Evolutionary conservation across 2,888 invertebrate species (phyloP).

Genomic region (Agonopterix heracliana): DNA sequence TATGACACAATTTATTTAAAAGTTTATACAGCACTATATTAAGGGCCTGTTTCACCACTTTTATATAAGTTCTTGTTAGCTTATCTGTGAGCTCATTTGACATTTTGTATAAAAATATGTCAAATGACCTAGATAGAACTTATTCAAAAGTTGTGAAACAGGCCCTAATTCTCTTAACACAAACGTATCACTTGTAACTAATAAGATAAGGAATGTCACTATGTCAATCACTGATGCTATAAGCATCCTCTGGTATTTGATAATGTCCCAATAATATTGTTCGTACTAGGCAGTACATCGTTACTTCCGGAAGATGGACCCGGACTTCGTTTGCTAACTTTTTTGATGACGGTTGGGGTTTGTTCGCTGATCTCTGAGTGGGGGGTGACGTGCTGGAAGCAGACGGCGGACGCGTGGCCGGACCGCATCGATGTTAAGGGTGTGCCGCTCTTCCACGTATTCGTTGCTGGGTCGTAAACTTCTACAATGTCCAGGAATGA

Average conservation of each 20-base stretch:
- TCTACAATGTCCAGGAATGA: conserved; percentile 91
- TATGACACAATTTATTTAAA: too few species aligned
- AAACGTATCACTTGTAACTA: conserved; percentile 11
- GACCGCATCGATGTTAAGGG: conserved; percentile 90
- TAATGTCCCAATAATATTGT: conserved; percentile 59
- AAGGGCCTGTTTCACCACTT: too few species aligned
- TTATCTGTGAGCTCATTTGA: too few species aligned
- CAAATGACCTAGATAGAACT: too few species aligned
- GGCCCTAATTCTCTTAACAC: too few species aligned
- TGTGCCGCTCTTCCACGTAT: conserved; percentile 86
- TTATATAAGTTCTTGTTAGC: too few species aligned
- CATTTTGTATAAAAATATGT: too few species aligned
- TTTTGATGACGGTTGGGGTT: conserved; percentile 29
- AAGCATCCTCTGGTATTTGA: conserved; percentile 34
- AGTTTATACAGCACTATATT: too few species aligned
- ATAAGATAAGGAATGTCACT: conserved; percentile 14
- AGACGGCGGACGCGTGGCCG: conserved; percentile 94
- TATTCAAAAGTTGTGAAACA: too few species aligned
- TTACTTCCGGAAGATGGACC: conserved; percentile 25
- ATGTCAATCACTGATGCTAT: conserved; percentile 21
- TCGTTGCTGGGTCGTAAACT: conserved; percentile 86
- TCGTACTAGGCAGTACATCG: conserved; percentile 49
- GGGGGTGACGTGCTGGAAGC: conserved; percentile 83
- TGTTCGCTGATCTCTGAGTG: conserved; percentile 27
- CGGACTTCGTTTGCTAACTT: conserved; percentile 26